Percentiles rank a stretch among this genome's conserved stretches.
Conservation (phyloP, 2,797 vertebrate species). For the Novumbra hubbsi region DNA sequence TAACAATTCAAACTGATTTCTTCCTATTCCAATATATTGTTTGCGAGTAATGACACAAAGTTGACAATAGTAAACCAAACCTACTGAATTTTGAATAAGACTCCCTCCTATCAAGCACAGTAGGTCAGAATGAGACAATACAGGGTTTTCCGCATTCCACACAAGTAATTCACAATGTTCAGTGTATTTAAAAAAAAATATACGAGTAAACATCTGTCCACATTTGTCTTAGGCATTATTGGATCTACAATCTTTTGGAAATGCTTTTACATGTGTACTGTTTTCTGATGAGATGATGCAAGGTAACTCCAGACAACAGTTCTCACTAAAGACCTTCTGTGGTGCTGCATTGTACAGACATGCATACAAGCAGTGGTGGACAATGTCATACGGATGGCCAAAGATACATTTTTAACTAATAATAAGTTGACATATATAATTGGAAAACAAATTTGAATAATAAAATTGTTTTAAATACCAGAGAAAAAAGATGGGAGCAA, state of each 20-base stretch:
- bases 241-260: neutral
- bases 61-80: neutral
- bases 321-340: neutral
- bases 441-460: neutral
- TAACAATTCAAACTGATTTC: neutral
- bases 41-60: neutral
- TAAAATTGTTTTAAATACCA: conserved; percentile 17
- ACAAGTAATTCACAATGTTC: neutral
- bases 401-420: neutral
- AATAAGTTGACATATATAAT: neutral
- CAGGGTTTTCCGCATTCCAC: neutral
- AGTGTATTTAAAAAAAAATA: neutral
- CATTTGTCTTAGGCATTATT: neutral
- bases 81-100: neutral
- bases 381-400: neutral
- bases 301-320: neutral
- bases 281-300: neutral
- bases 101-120: neutral
- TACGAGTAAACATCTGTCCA: neutral
- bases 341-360: neutral
- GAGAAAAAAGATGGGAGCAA: conserved; percentile 15
- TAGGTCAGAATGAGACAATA: neutral
- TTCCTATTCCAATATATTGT: neutral
- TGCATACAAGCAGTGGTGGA: neutral
- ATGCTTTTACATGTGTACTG: neutral